A percentile compares a stretch with the other conserved stretches of the same genome.
phyloP scores from a whole-genome alignment of 1,140 invertebrate genomes.

The Atta cephalotes region DNA sequence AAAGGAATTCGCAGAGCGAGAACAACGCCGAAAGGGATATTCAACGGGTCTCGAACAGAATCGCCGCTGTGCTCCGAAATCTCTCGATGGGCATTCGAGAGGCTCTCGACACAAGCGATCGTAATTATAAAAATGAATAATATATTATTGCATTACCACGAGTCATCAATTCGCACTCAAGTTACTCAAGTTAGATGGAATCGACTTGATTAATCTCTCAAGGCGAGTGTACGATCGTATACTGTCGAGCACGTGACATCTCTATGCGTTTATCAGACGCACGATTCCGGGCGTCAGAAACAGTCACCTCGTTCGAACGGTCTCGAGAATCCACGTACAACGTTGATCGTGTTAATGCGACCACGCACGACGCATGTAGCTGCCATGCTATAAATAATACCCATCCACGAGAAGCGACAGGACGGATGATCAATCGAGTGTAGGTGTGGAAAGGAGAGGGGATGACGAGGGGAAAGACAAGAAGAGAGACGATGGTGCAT shows the following conservation, averaged over 20 bases:
- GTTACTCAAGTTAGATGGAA: not conserved
- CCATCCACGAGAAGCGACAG: conserved; percentile 67
- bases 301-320: not conserved
- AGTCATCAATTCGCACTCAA: conserved; percentile 19
- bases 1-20: conserved; percentile 31
- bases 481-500: not conserved
- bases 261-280: conserved; percentile 33
- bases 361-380: conserved; percentile 35
- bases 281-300: conserved; percentile 32
- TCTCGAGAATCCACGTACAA: not conserved
- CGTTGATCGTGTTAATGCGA: conserved; percentile 23
- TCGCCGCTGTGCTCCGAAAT: not conserved
- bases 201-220: conserved; percentile 19
- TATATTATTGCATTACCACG: conserved; percentile 5
- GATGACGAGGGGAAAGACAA: not conserved
- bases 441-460: conserved; percentile 58
- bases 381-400: conserved; percentile 76
- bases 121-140: conserved; percentile 38
- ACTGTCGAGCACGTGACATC: not conserved
- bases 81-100: not conserved
- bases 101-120: not conserved
- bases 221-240: not conserved
- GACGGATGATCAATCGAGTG: conserved; percentile 75
- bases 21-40: conserved; percentile 29
- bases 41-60: conserved; percentile 13